Conservation (phyloP, 2,888 invertebrate species). For the Xestia sexstrigata region DNA sequence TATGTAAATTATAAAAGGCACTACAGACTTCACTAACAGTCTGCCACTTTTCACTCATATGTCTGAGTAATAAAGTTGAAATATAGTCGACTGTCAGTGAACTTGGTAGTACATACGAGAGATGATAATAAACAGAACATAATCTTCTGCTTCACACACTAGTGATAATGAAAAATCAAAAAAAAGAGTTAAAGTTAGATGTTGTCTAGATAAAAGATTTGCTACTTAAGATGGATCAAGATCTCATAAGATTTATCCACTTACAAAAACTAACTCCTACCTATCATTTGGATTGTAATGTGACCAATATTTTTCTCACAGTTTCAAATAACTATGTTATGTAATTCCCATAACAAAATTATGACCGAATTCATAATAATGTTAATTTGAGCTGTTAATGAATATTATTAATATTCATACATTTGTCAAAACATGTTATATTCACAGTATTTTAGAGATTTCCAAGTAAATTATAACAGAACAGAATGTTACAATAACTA, state of each 20-base stretch:
- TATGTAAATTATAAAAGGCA: not conserved
- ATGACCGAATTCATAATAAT: conserved; percentile 15
- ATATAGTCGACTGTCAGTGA: no score
- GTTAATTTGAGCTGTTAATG: conserved; percentile 14
- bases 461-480: conserved; percentile 16
- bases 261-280: conserved; percentile 5
- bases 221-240: conserved; percentile 18
- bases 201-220: conserved; percentile 38
- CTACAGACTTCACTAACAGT: no score
- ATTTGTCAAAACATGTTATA: conserved; percentile 28
- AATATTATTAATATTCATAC: conserved; percentile 19
- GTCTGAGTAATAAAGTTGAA: no score
- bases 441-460: conserved; percentile 30
- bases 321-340: not conserved
- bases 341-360: not conserved
- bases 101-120: not conserved
- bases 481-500: conserved; percentile 8
- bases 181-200: conserved; percentile 22
- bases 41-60: no score
- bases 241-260: conserved; percentile 14
- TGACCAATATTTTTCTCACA: conserved; percentile 1
- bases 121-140: conserved; percentile 14
- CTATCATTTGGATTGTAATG: not conserved
- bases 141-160: conserved; percentile 36
- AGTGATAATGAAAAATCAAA: conserved; percentile 40